A percentile compares a stretch with the other conserved stretches of the same genome.
phyloP scores from a whole-genome alignment of 1,140 invertebrate species.

The Trigoniulus corallinus region DNA sequence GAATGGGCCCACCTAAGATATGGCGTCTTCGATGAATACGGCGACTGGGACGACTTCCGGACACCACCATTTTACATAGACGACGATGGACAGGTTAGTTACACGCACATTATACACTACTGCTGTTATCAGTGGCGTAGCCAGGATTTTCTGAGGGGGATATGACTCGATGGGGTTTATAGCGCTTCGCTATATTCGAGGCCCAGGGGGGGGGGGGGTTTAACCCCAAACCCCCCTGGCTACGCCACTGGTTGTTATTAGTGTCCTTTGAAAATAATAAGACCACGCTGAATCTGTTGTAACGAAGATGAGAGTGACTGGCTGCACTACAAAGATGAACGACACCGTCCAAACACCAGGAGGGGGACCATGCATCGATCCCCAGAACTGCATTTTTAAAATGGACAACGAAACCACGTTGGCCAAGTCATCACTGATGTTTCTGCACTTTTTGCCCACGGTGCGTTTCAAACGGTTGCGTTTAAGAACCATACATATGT shows the following conservation, averaged over 20 bases:
- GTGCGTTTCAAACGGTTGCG: constrained; percentile 11
- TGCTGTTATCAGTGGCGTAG: no score
- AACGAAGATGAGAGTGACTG: constrained; percentile 1
- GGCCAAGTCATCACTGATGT: constrained; percentile 16
- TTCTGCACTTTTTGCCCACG: constrained; percentile 14
- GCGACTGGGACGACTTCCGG: background rate
- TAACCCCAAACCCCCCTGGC: no score
- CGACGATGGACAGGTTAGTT: background rate
- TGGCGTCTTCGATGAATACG: constrained; percentile 28
- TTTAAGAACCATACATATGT: background rate
- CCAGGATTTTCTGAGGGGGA: no score
- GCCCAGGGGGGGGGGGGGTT: no score
- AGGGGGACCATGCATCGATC: constrained; percentile 7
- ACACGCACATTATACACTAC: background rate
- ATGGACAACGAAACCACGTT: constrained; percentile 11
- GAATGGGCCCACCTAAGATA: constrained; percentile 27
- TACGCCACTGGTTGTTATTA: no score
- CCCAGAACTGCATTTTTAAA: constrained; percentile 12
- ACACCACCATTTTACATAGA: constrained; percentile 3
- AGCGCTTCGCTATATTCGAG: no score
- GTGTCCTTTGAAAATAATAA: background rate
- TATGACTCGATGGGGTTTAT: no score
- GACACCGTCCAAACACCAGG: constrained; percentile 1
- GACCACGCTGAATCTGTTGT: no score
- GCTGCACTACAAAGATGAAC: constrained; percentile 1